These are phyloP conservation scores for Cacatua alba DNA, from an alignment of 2,113 vertebrate genomes.

Conservation along the genomic window DNA sequence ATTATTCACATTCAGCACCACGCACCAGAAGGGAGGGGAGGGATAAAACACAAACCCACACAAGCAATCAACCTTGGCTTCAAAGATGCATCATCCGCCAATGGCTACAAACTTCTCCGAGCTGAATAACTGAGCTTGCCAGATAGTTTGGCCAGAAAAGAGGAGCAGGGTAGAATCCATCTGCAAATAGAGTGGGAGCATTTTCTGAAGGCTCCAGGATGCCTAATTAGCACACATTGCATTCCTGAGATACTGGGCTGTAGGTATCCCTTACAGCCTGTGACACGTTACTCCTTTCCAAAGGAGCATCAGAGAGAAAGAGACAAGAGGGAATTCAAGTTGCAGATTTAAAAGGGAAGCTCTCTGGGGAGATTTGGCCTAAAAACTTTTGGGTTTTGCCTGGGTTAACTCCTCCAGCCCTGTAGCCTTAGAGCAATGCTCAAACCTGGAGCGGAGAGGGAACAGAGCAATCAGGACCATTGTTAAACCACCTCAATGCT, in stretches of 20 bases:
- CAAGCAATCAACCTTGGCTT: not conserved
- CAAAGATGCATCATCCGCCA: not conserved
- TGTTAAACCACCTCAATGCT: not conserved
- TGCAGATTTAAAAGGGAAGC: not conserved
- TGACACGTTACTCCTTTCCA: not conserved
- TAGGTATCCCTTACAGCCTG: not conserved
- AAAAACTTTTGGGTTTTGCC: not conserved
- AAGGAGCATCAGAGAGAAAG: not conserved
- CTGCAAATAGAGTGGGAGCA: constrained; percentile 1
- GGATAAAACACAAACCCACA: not conserved
- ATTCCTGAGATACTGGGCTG: not conserved
- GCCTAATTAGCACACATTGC: constrained; percentile 29
- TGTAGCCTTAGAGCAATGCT: not conserved
- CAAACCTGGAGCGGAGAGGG: not conserved
- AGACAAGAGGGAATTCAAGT: not conserved
- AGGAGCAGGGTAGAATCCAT: not conserved
- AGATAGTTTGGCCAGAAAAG: not conserved
- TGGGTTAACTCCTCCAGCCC: not conserved
- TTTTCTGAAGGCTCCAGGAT: constrained; percentile 34
- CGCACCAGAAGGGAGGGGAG: not conserved
- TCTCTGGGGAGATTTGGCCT: constrained; percentile 1
- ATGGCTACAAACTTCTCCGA: not conserved
- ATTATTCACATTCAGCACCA: constrained; percentile 64
- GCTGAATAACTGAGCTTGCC: not conserved
- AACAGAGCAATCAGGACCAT: not conserved